Evolutionary conservation across 2,113 vertebrate genomes (phyloP).

Genomic region (Coreoperca whiteheadi): DNA sequence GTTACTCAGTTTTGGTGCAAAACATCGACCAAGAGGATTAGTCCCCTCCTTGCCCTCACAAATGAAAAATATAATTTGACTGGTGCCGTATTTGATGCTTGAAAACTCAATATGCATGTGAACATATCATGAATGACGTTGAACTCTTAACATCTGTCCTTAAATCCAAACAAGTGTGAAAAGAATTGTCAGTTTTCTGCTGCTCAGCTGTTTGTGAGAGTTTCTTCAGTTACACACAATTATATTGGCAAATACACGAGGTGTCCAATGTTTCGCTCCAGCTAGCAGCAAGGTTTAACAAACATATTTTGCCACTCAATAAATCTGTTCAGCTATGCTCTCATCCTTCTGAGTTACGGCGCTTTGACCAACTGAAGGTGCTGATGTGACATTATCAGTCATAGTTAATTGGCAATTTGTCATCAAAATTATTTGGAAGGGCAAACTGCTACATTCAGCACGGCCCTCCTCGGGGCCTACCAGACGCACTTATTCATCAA

Average conservation of each 20-base stretch:
- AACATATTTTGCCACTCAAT: neutral
- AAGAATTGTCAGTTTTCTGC: neutral
- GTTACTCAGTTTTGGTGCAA: neutral
- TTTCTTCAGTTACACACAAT: neutral
- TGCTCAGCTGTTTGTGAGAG: conserved; percentile 2
- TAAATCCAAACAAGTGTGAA: neutral
- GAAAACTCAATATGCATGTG: neutral
- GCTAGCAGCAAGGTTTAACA: neutral
- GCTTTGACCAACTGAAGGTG: conserved; percentile 44
- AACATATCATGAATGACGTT: neutral
- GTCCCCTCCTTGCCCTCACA: neutral
- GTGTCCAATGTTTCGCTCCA: neutral
- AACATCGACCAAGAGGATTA: neutral
- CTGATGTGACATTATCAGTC: conserved; percentile 63
- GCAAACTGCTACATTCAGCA: conserved; percentile 53
- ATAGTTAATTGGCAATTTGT: conserved; percentile 68
- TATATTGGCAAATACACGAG: neutral
- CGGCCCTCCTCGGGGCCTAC: conserved; percentile 27
- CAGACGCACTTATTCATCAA: conserved; percentile 46
- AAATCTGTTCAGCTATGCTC: neutral
- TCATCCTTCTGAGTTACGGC: conserved; percentile 29
- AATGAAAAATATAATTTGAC: neutral
- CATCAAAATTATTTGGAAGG: conserved; percentile 66
- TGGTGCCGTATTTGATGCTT: neutral
- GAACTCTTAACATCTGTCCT: neutral